Base-by-base conservation (phyloP, 2,888 invertebrate genomes). In the Trachelus iudaicus region DNA sequence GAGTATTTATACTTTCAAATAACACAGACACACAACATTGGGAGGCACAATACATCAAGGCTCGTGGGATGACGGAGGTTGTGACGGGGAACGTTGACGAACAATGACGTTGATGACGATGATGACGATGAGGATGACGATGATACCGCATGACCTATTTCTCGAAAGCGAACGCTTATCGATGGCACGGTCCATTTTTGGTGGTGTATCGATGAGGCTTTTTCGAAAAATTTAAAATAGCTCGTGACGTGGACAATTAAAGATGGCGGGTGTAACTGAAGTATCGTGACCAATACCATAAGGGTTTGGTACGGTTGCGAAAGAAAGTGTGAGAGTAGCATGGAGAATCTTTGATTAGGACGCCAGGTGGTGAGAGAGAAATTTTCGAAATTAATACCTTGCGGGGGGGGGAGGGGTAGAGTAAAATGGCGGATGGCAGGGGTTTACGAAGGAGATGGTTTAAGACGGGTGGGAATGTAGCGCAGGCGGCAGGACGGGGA, bases 1-100 rank as follows among this genome's bases (percentile, higher is more conserved):
- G 91, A 91, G 91, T 91, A 91, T 90, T 91, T 90, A 91, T 91
- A 91, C 91, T 91, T 91, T 91, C 91, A 90, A 88, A 87, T 89
- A 56, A 87, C 89, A 90, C 88, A 90, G 84, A 87, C 90, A 90
- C 88, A 90, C 90, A 91, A 90, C 90, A 90, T 85, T 83, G 82
- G 89, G 89, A 88, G 82, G 87, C 84, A 90, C 90, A 90, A 88
- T 86, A 89, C 88, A 88, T 85, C 87, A 84, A 77, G 69, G 73
- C 56, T 56, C 56, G 56, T 23, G 56, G 79, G 76, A 76, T 83
- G 82, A 82, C 82, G 83, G 56, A 56, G 23, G 56, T 9, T 56
- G 9, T 23, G 56, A 23, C 56, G 56, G 34, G 34, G 34, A 73
- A 34, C 30, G 68, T 37, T 79, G 77, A 78, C 68, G 74, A 80